Evolutionary conservation across 2,113 vertebrate species (phyloP).

Genomic region (Ailuropoda melanoleuca): DNA sequence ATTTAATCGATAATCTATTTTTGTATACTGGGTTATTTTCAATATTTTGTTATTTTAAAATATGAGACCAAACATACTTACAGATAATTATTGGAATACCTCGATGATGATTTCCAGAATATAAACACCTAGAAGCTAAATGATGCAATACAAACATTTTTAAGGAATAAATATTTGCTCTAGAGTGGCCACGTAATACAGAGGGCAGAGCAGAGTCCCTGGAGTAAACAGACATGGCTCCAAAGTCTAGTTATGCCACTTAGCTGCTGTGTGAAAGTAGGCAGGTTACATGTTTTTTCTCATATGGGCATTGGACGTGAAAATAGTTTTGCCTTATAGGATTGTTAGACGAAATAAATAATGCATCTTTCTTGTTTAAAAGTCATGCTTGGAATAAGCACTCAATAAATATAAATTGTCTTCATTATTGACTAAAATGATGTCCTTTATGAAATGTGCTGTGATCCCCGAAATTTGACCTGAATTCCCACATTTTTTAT

Average conservation of each 20-base stretch:
- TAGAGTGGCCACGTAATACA: too few species aligned
- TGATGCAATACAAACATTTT: background rate
- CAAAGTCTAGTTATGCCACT: background rate
- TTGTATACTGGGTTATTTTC: background rate
- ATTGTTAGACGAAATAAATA: background rate
- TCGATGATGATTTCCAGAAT: background rate
- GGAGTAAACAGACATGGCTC: background rate
- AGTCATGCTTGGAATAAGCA: background rate
- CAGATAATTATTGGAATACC: background rate
- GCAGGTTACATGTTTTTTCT: background rate
- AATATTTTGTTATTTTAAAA: background rate
- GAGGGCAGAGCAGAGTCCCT: rapidly evolving
- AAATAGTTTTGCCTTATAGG: background rate
- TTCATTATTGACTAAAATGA: background rate
- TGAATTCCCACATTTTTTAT: background rate
- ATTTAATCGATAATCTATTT: background rate
- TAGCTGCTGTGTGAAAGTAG: rapidly evolving
- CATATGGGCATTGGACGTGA: background rate
- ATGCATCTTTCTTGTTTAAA: background rate
- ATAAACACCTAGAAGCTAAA: background rate
- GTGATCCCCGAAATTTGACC: background rate
- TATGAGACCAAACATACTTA: background rate
- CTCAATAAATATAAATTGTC: background rate
- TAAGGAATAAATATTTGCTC: background rate
- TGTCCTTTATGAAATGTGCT: background rate